Percentiles rank a stretch among this genome's conserved stretches.
These are phyloP conservation scores for Tauraco erythrolophus DNA, from an alignment of 2,113 vertebrate genomes.

Conservation along the genomic window DNA sequence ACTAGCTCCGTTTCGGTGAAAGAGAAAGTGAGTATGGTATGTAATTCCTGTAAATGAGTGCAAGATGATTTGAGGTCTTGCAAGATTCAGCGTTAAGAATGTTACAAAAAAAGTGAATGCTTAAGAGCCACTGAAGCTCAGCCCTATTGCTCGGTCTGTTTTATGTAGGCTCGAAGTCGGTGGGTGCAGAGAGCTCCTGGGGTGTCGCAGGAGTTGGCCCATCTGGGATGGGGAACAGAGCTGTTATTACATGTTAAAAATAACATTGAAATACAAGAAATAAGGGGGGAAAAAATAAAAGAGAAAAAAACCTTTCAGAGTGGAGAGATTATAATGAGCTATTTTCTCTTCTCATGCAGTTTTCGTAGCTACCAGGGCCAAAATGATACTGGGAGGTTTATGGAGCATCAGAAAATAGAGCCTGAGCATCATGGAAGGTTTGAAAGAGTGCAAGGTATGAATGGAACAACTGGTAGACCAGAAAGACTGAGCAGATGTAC, in stretches of 20 bases:
- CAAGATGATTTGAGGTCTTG: neutral
- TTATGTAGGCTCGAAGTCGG: neutral
- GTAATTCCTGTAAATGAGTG: conserved; percentile 4
- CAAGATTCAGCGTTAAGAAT: neutral
- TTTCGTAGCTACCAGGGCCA: neutral
- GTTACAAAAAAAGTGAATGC: neutral
- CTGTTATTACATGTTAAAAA: conserved; percentile 8
- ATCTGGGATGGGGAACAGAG: neutral
- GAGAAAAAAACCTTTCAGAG: neutral
- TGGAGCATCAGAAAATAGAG: neutral
- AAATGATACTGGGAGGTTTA: neutral
- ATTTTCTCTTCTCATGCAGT: neutral
- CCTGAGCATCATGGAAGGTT: neutral
- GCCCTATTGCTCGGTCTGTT: neutral
- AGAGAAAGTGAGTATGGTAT: neutral
- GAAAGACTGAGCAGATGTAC: neutral
- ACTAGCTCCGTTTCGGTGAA: neutral
- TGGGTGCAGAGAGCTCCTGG: neutral
- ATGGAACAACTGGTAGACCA: neutral
- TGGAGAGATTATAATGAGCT: neutral
- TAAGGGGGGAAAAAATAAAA: neutral
- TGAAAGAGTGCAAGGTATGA: neutral
- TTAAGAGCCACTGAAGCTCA: neutral
- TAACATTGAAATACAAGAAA: neutral
- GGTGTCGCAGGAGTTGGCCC: neutral